phyloP scores from a whole-genome alignment of 2,797 vertebrate species.

The Gymnothorax reevesii region DNA sequence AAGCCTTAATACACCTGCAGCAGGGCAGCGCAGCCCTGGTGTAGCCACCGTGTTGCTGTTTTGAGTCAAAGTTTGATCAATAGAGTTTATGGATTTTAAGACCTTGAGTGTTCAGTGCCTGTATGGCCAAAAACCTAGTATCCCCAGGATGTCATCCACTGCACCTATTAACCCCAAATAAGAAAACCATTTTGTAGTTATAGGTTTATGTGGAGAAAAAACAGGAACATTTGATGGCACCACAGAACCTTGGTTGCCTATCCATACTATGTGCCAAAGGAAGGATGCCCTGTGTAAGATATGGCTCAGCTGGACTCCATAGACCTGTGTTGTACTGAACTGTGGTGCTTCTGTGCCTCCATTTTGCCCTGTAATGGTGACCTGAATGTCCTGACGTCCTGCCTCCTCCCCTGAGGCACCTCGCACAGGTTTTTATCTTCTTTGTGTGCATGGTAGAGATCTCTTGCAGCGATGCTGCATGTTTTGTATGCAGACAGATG shows the following conservation, averaged over 20 bases:
- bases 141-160: background rate
- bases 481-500: slow-evolving; percentile 13
- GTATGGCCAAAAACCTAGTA: background rate
- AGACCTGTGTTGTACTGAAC: slow-evolving; percentile 6
- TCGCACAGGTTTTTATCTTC: background rate
- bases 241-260: background rate
- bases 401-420: background rate
- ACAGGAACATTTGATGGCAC: background rate
- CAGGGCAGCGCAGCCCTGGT: background rate
- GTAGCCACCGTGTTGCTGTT: background rate
- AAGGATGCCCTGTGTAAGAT: slow-evolving; percentile 31
- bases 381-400: slow-evolving; percentile 5
- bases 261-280: slow-evolving; percentile 61
- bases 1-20: slow-evolving; percentile 31
- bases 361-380: slow-evolving; percentile 3
- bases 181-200: background rate
- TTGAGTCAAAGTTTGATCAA: background rate
- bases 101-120: background rate
- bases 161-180: background rate
- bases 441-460: background rate
- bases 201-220: background rate
- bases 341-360: background rate
- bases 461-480: background rate
- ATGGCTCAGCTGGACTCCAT: slow-evolving; percentile 37
- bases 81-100: background rate